Conservation (phyloP, 2,888 invertebrate species). For the Euplexia lucipara region DNA sequence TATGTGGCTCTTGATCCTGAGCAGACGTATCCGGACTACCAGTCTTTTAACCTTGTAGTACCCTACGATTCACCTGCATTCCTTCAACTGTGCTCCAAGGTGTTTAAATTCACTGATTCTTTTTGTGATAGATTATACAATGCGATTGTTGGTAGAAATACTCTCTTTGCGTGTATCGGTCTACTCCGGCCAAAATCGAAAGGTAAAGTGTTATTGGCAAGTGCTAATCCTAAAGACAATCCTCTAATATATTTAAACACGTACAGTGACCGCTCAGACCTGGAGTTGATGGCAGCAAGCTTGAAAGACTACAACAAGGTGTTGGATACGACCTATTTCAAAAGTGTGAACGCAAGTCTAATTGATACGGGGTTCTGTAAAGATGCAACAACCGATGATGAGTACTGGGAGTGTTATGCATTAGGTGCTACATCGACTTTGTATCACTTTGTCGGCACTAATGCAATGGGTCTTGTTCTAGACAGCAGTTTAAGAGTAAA, state of each 20-base stretch:
- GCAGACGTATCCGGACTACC: constrained; percentile 62
- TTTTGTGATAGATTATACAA: constrained; percentile 62
- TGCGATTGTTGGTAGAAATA: constrained; percentile 20
- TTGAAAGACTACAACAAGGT: constrained; percentile 65
- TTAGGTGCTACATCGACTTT: constrained; percentile 38
- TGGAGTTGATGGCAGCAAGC: constrained; percentile 59
- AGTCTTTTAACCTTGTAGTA: constrained; percentile 56
- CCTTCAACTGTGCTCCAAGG: constrained; percentile 59
- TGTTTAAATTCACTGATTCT: constrained; percentile 56
- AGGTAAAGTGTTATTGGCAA: constrained; percentile 52
- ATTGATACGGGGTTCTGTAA: constrained; percentile 63
- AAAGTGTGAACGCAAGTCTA: constrained; percentile 55
- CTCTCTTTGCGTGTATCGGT: not conserved
- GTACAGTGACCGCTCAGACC: constrained; percentile 51
- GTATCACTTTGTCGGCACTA: constrained; percentile 62
- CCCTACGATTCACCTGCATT: constrained; percentile 52
- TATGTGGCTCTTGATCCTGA: constrained; percentile 53
- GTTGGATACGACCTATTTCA: constrained; percentile 63
- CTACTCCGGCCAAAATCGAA: constrained; percentile 41
- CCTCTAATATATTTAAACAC: constrained; percentile 47
- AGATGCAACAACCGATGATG: constrained; percentile 7
- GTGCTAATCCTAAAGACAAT: constrained; percentile 38
- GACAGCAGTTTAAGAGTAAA: constrained; percentile 49
- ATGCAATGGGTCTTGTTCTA: constrained; percentile 59
- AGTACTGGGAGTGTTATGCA: constrained; percentile 60